phyloP scores from a whole-genome alignment of 2,113 vertebrate genomes.

The Tenrec ecaudatus region DNA sequence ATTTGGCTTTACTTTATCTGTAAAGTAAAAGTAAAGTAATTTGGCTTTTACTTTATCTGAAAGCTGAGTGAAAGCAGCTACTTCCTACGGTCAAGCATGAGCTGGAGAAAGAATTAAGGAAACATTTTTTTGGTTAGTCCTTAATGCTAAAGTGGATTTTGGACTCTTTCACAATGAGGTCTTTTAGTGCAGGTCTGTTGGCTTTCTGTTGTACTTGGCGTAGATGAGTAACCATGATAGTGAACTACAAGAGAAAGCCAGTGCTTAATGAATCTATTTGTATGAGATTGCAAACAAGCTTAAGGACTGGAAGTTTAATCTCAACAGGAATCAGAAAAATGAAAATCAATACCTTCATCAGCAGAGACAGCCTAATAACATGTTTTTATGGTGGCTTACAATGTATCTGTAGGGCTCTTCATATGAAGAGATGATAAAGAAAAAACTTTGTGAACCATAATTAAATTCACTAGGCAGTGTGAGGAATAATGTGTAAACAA shows the following conservation, averaged over 20 bases:
- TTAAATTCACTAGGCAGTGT: constrained; percentile 60
- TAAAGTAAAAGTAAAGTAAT: too few species aligned
- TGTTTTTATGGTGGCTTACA: constrained; percentile 58
- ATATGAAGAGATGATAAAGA: constrained; percentile 63
- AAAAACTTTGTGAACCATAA: constrained; percentile 62
- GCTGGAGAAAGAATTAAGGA: not conserved
- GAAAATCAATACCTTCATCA: constrained; percentile 33
- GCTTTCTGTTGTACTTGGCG: constrained; percentile 35
- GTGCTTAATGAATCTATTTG: constrained; percentile 63
- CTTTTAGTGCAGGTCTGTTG: constrained; percentile 20
- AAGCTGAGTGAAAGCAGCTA: constrained; percentile 12
- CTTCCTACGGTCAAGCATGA: not conserved
- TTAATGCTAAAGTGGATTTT: constrained; percentile 44
- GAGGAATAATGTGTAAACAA: constrained; percentile 71
- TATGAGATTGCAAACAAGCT: constrained; percentile 27
- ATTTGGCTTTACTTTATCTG: not conserved
- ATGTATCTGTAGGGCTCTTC: not conserved
- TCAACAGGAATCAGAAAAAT: not conserved
- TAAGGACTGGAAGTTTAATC: not conserved
- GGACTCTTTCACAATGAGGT: constrained; percentile 1
- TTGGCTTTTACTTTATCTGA: constrained; percentile 20
- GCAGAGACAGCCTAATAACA: constrained; percentile 66
- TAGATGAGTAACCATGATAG: not conserved
- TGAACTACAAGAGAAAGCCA: constrained; percentile 52
- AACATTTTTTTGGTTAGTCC: not conserved